A percentile compares a stretch with the other conserved stretches of the same genome.
Evolutionary conservation across 2,888 invertebrate species (phyloP).

Genomic region (Rhodophaea formosa): DNA sequence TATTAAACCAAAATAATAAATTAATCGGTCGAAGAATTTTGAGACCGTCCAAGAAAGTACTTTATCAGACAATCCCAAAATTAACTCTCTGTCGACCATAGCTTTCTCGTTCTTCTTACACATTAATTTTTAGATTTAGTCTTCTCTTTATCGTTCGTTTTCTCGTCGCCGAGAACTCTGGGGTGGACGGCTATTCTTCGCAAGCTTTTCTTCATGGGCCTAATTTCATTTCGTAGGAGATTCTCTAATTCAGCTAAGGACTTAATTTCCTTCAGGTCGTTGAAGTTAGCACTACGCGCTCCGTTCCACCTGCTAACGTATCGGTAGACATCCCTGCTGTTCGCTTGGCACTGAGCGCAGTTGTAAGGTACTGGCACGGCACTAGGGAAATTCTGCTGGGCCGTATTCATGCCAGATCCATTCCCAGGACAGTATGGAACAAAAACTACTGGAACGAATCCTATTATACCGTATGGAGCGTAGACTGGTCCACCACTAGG

Average conservation of each 20-base stretch:
- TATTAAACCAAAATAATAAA: constrained; percentile 22
- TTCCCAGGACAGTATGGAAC: constrained; percentile 84
- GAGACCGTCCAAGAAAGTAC: constrained; percentile 70
- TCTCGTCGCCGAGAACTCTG: constrained; percentile 48
- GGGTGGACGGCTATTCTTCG: constrained; percentile 59
- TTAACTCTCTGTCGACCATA: constrained; percentile 30
- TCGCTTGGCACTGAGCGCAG: constrained; percentile 80
- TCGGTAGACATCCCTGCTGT: constrained; percentile 47
- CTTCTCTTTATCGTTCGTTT: constrained; percentile 39
- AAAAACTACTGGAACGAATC: constrained; percentile 86
- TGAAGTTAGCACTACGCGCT: constrained; percentile 57
- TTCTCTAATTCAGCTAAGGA: constrained; percentile 62
- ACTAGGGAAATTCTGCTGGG: constrained; percentile 81
- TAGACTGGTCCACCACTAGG: constrained; percentile 38
- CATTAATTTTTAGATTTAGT: constrained; percentile 28
- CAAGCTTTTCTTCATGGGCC: constrained; percentile 58
- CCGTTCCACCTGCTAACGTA: constrained; percentile 62
- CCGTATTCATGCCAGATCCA: constrained; percentile 64
- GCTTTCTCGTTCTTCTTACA: constrained; percentile 23
- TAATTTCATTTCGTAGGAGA: constrained; percentile 65
- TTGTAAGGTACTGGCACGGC: constrained; percentile 83
- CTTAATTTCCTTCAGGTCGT: constrained; percentile 66
- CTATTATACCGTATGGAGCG: constrained; percentile 83
- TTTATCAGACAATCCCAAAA: constrained; percentile 74
- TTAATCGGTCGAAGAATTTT: constrained; percentile 55